Base-by-base conservation (phyloP, 1,140 invertebrate species). In the Camponotus vicinus region DNA sequence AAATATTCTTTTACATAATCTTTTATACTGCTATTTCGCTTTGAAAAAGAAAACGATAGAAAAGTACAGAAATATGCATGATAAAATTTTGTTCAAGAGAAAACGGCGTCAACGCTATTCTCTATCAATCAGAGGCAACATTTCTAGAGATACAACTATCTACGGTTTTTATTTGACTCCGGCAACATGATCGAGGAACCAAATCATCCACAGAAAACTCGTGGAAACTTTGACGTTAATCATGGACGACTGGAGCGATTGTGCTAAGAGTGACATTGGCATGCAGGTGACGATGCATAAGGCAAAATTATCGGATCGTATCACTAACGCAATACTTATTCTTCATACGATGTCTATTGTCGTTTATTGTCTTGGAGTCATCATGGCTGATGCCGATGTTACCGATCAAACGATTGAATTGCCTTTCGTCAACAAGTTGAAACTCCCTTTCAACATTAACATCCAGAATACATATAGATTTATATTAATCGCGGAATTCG, bases 181-280 rank as follows among this genome's bases (percentile, higher is more conserved):
- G 18, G 34, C 61, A 45, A 18, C 49, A 15, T 82, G 66, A 82
- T 70, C 49, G 34, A 59, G 21, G 32, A 82, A 71, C 21, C 15
- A 45, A 82, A 71, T 71, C 66, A n/a, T 69, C 37, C 78, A 71
- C 66, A 82, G 78, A 71, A 82, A 82, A 42, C n/a, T 82, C 9
- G 34, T 34, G 49, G 49, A 82, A 57, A 71, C 15, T n/a, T 34
- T 82, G 78, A 18, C n/a, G 11, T 59, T 82, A 42, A 82, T 82
- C 11, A 34, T 52, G 27, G 40, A 82, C 37, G 66, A 82, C 11
- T 82, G 66, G 78, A 71, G 3, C 18, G 52, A 82, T 71, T 57
- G 21, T 6, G 78, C 52, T 45, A 59, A 82, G 3, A 59, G 40
- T 59, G 52, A 71, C 0, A 37, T 8, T 3, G n/a, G n/a, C 1